Base-by-base conservation (phyloP, 2,888 invertebrate genomes). In the Mystacides longicornis region DNA sequence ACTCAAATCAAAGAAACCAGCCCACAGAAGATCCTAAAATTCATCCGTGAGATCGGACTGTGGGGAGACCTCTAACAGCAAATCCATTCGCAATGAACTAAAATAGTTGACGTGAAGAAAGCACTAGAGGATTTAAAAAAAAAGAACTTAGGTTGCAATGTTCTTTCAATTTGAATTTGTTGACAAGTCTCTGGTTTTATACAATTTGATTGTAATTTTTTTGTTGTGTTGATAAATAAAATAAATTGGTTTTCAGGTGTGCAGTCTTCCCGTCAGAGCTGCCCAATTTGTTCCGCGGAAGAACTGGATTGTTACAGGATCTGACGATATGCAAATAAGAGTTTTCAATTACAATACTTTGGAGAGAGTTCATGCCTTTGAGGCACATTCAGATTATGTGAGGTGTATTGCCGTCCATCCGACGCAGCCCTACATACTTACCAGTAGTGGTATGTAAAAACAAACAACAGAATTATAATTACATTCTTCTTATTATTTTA, bases 281-380 rank as follows among this genome's bases (percentile, higher is more conserved):
- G 95, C 95, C 0, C 91, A 92, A 66, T 99, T 99, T 74, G 92
- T 99, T 9, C 88, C 96, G 1, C 81, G 99, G 33, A 99, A 99
- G 71, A 98, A 97, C 74, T 99, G 99, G 99, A 87, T 99, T 49
- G 86, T 99, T 49, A 93, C 96, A 1, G 99, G 99, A 18, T 98
- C 98, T 0, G 96, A 93, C 78, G 93, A 93, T 70, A 93, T 93
- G 89, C 89, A 90, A 70, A 87, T 99, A 22, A 81, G 98, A 60
- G 89, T 98, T 23, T 98, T 93, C 73, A 99, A 99, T 74, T 99
- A 99, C 74, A 99, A 99, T 72, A 99, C 99, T 0, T 72, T 98
- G 63, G 99, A 99, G 70, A 79, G 95, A 64, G 89, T 95, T 3
- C 95, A 98, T 68, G 83, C 92, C 3, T 97, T 92, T 71, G 99